Percentiles rank a stretch among this genome's conserved stretches.
phyloP scores from a whole-genome alignment of 2,888 invertebrate genomes.

The Rhorus exstirpatorius region DNA sequence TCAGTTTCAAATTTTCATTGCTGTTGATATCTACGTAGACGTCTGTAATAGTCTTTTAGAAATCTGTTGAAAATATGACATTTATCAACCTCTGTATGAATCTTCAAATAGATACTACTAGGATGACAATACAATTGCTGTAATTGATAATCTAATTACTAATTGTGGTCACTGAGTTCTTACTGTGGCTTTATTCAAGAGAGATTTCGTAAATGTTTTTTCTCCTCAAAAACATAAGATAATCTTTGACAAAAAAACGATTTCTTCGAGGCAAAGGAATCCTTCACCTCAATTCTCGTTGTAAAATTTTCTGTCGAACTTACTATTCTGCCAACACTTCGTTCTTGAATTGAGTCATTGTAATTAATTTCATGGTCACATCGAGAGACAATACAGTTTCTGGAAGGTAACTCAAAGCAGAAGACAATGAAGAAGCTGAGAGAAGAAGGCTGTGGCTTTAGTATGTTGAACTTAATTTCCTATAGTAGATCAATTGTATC shows the following conservation, averaged over 20 bases:
- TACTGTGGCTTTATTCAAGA: not conserved
- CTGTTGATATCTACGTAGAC: not conserved
- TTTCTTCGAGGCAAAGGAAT: not conserved
- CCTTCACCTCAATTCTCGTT: conserved; percentile 19
- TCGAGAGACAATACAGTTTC: conserved; percentile 18
- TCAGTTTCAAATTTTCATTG: not conserved
- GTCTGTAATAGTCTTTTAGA: not conserved
- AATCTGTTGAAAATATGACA: not conserved
- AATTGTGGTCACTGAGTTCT: too few species aligned
- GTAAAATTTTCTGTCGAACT: conserved; percentile 8
- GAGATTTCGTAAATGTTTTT: not conserved
- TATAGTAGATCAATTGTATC: too few species aligned
- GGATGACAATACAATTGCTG: too few species aligned
- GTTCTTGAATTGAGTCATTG: conserved; percentile 40
- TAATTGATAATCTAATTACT: too few species aligned
- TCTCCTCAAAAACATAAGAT: not conserved
- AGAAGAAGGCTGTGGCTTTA: not conserved
- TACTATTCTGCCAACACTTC: conserved; percentile 19
- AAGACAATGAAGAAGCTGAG: conserved; percentile 13
- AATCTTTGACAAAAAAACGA: not conserved
- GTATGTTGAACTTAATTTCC: too few species aligned
- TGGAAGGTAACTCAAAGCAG: conserved; percentile 31
- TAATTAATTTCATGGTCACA: conserved; percentile 35
- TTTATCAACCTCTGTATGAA: not conserved
- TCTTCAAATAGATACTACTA: too few species aligned